A percentile compares a stretch with the other conserved stretches of the same genome.
These are phyloP conservation scores for Subacronicta megacephala DNA, from an alignment of 2,888 invertebrate genomes.

Conservation along the genomic window DNA sequence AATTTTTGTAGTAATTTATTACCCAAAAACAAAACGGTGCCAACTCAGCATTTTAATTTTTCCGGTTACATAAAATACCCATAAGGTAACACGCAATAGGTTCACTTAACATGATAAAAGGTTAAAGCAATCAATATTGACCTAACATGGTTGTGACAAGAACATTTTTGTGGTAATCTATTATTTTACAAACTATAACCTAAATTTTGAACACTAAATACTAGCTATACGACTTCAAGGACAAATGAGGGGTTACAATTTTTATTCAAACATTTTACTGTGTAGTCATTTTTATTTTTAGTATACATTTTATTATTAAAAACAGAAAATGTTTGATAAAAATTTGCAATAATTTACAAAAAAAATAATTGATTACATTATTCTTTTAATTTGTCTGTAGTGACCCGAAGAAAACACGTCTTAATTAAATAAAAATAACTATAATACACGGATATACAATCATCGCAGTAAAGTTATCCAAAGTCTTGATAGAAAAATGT, in stretches of 20 bases:
- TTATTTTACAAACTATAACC: conserved; percentile 44
- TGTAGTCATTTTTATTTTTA: conserved; percentile 26
- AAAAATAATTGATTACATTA: conserved; percentile 49
- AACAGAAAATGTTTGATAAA: conserved; percentile 40
- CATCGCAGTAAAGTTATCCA: conserved; percentile 56
- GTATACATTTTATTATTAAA: conserved; percentile 48
- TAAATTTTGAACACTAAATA: conserved; percentile 54
- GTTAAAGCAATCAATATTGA: conserved; percentile 37
- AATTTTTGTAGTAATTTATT: too few species aligned
- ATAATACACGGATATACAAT: conserved; percentile 44
- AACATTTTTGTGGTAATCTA: conserved; percentile 41
- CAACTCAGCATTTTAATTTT: conserved; percentile 23
- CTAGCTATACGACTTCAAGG: conserved; percentile 49
- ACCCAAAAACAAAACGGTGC: conserved; percentile 20
- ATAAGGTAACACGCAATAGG: conserved; percentile 32
- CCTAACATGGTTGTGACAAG: conserved; percentile 50
- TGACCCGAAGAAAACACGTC: conserved; percentile 41
- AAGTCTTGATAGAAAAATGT: conserved; percentile 57
- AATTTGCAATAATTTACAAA: conserved; percentile 40
- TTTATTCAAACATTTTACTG: conserved; percentile 40
- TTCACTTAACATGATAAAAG: conserved; percentile 32
- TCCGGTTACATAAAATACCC: conserved; percentile 28
- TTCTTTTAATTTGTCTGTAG: conserved; percentile 52
- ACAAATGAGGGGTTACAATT: conserved; percentile 29
- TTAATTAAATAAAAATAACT: conserved; percentile 44